Evolutionary conservation across 2,797 vertebrate genomes (phyloP).

Genomic region (Clarias fuscus): DNA sequence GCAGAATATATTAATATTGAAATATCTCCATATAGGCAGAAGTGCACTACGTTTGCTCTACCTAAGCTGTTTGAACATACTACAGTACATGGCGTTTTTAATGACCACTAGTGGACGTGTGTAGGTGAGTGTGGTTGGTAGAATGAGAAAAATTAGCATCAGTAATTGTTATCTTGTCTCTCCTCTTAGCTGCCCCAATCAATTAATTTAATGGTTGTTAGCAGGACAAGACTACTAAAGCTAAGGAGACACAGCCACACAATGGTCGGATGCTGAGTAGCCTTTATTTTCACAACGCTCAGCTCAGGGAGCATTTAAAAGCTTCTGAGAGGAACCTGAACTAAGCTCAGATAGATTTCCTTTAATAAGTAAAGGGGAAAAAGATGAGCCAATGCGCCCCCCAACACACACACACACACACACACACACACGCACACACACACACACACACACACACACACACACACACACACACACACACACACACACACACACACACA

Average conservation of each 20-base stretch:
- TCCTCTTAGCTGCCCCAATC: background rate
- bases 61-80: too few relatives aligned
- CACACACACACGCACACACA: background rate
- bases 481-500: background rate
- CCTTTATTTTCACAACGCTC: background rate
- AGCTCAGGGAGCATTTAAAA: background rate
- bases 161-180: background rate
- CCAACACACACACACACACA: background rate
- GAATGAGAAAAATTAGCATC: background rate
- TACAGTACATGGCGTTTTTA: too few relatives aligned
- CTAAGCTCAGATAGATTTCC: background rate
- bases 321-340: background rate
- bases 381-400: background rate
- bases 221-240: background rate
- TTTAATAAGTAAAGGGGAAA: background rate
- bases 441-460: background rate
- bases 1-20: too few relatives aligned
- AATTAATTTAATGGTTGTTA: background rate
- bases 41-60: too few relatives aligned
- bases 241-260: background rate
- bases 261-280: background rate
- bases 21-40: too few relatives aligned
- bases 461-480: background rate
- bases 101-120: too few relatives aligned
- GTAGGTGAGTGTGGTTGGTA: too few relatives aligned